Evolutionary conservation across 2,888 invertebrate species (phyloP), one percentile per base, ranked within the genome.

Genomic region (Pseudeuparius sepicola): DNA sequence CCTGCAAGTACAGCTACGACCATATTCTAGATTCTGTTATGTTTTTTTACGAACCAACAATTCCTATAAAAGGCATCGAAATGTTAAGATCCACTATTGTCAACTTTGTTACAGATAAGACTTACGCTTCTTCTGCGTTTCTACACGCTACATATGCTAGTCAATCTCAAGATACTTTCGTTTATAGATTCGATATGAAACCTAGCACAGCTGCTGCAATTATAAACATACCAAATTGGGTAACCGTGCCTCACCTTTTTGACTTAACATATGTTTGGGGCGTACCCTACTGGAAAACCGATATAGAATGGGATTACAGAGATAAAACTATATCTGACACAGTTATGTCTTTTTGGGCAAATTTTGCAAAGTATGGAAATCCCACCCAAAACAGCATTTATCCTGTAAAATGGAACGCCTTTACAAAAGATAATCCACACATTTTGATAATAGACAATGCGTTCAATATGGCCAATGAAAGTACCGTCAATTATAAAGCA

Each of bases 181-280:
- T 78, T 2, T 85, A 86, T 53, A 67, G 85, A 46, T 86, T 86
- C 53, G 85, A 85, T 57, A 65, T 74, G 47, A 78, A 81, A 45
- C 78, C 83, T 1, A 71, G 71, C 48, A 80, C 82, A 0, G 63
- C 67, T 29, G 65, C 70, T 15, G 76, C 73, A 3, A 69, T 71
- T 27, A 72, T 73, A 16, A 75, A 75, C 31, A 67, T 85, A 14
- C 80, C 85, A 0, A 73, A 73, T 27, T 86, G 86, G 85, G 73
- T 82, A 1, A 73, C 75, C 11, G 85, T 86, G 1, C 84, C 86
- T 1, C 85, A 86, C 55, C 76, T 83, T 57, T 84, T 77, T 46
- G 87, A 87, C 57, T 67, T 86, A 42, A 78, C 85, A 30, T 85
- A 83, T 54, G 71, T 83, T 4, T 86, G 85, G 71, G 87, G 87